Base-by-base conservation (phyloP, 2,888 invertebrate species). In the Rugalucina vietnamica region DNA sequence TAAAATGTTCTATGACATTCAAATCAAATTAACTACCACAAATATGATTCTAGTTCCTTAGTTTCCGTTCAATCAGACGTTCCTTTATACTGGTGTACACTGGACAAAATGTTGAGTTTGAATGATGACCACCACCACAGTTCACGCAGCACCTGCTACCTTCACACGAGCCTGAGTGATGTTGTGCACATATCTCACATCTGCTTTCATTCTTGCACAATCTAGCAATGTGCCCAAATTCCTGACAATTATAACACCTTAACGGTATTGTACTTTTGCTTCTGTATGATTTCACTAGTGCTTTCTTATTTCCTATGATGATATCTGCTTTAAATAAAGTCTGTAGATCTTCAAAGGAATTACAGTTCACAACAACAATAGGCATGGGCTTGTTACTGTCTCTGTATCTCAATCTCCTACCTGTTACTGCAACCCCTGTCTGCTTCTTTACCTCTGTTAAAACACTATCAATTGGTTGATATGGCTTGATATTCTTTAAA, bases 201-300 rank as follows among this genome's bases (percentile, higher is more conserved):
- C 21, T 75, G 3, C 18, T 1, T n/a, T 43, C 27, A 3, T 74
- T 75, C 21, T 4, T 80, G 37, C 80, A 80, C 4, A 37, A 21
- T 24, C 0, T 34, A 0, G 79, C 60, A 8, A 79, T 74, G 37
- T 79, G 74, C 1, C 79, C 79, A 43, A 65, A 79, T 39, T 12
- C 24, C 24, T 79, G 79, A 29, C 79, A 79, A 49, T 74, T 79
- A 50, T 73, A 79, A 29, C 79, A 79, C 65, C 79, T 60, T 10
- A 69, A 65, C 0, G 79, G 79, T 4, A 72, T 43, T 49, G 49
- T 65, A 14, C 34, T 60, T 24, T 79, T 79, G 14, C 43, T 60
- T 60, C 34, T 37, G 49, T 79, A 79, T 32, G 74, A 4, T 18
- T 65, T n/a, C 12, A 69, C 27, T 1, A 5, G 1, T 1, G 65